These are phyloP conservation scores for Halcyon smyrnensis DNA, from an alignment of 2,797 vertebrate genomes.

Conservation along the genomic window DNA sequence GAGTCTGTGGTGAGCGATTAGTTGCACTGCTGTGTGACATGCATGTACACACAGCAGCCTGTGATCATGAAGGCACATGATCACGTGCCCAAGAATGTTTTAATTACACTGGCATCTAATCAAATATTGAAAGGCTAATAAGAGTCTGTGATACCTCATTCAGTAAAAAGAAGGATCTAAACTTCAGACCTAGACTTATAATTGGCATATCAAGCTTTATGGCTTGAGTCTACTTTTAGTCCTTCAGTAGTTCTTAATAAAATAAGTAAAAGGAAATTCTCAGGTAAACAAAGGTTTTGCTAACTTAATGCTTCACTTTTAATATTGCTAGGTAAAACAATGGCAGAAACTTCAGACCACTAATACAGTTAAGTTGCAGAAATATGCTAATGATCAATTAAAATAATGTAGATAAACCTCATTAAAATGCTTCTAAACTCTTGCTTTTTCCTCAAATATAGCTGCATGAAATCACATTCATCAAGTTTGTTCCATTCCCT, in stretches of 20 bases:
- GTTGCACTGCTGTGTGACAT: background rate
- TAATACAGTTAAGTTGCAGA: background rate
- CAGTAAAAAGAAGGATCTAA: background rate
- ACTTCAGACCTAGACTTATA: background rate
- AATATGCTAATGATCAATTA: conserved; percentile 10
- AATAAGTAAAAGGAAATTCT: conserved; percentile 26
- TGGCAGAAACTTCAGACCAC: background rate
- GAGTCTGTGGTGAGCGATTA: background rate
- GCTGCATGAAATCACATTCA: background rate
- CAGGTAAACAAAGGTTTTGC: background rate
- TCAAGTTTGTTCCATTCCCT: background rate
- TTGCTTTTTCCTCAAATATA: background rate
- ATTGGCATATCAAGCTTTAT: background rate
- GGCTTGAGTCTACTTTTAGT: background rate
- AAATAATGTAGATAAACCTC: conserved; percentile 20
- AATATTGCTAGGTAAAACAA: background rate
- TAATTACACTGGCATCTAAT: conserved; percentile 23
- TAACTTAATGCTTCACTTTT: background rate
- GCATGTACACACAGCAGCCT: background rate
- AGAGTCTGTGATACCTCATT: background rate
- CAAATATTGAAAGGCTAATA: background rate
- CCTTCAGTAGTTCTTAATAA: background rate
- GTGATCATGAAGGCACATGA: background rate
- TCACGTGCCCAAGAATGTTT: background rate
- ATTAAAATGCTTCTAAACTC: background rate